Evolutionary conservation across 2,797 vertebrate genomes (phyloP), one percentile per base, ranked within the genome.

Genomic region (Huso huso): DNA sequence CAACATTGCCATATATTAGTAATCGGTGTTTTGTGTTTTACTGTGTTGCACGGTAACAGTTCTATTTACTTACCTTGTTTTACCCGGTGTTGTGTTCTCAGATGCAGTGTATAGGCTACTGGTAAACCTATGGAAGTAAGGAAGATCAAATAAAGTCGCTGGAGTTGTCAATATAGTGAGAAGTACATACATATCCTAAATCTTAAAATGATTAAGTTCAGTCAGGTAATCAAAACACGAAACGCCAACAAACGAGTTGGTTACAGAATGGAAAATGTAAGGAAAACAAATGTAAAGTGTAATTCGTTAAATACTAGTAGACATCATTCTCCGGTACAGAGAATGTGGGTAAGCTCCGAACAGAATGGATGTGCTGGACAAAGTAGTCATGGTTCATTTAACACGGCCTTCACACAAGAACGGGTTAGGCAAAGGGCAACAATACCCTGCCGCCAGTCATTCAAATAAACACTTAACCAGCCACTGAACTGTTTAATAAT

Each of bases 291-390:
- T 69, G 74, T 71, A 67, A 75, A 59, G 63, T 65, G 68, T 67
- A 64, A 71, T 71, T 73, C 66, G 67, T 63, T 66, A 67, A 69
- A 68, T 75, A 70, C 70, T 68, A 72, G 63, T 75, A 68, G 63
- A 61, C 50, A 70, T 69, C 52, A 63, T 59, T 62, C 68, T 55
- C 68, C 68, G 55, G 65, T 65, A 66, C 66, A 66, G 63, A 65
- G 52, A 64, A 63, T 63, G 65, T 60, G 70, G 58, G 37, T 37
- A 67, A 67, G 51, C 62, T 62, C 61, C 66, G 51, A 23, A 68
- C 51, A 63, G 61, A 53, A 68, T 67, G 64, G 68, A 63, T 53
- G 57, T 61, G 64, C 61, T 68, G 73, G 61, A 68, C 52, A 63
- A 68, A 49, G 61, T 63, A 7, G 52, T 51, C 49, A 64, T 63